phyloP scores from a whole-genome alignment of 2,113 vertebrate species.

The Terrapene triunguis region DNA sequence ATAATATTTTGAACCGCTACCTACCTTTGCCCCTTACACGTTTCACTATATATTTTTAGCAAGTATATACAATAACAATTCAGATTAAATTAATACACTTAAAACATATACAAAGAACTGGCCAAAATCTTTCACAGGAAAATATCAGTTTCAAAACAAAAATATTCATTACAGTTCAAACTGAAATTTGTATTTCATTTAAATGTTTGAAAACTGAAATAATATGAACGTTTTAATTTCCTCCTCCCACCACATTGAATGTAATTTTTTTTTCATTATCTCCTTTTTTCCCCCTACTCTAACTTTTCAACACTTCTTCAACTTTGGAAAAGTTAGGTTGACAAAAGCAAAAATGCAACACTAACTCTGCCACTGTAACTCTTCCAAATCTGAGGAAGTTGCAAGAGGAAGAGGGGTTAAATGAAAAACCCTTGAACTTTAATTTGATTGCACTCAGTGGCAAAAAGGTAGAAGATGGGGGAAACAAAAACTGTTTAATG shows the following conservation, averaged over 20 bases:
- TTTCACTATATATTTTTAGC: not conserved
- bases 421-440: not conserved
- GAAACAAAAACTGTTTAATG: not conserved
- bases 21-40: not conserved
- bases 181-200: not conserved
- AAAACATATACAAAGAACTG: not conserved
- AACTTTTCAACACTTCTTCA: not conserved
- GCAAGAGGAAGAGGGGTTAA: not conserved
- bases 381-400: not conserved
- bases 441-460: not conserved
- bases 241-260: fast-evolving
- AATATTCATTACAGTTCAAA: not conserved
- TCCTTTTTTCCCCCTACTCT: not conserved
- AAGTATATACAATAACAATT: not conserved
- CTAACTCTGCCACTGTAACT: not conserved
- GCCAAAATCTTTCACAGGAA: not conserved
- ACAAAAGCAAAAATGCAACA: not conserved
- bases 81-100: not conserved
- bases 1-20: not conserved
- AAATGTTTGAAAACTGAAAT: not conserved
- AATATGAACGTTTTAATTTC: not conserved
- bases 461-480: not conserved
- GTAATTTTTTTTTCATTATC: not conserved
- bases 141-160: not conserved
- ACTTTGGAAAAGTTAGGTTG: not conserved